A percentile compares a stretch with the other conserved stretches of the same genome.
Conservation (phyloP, 2,797 vertebrate species). For the Kryptolebias ocellatus region DNA sequence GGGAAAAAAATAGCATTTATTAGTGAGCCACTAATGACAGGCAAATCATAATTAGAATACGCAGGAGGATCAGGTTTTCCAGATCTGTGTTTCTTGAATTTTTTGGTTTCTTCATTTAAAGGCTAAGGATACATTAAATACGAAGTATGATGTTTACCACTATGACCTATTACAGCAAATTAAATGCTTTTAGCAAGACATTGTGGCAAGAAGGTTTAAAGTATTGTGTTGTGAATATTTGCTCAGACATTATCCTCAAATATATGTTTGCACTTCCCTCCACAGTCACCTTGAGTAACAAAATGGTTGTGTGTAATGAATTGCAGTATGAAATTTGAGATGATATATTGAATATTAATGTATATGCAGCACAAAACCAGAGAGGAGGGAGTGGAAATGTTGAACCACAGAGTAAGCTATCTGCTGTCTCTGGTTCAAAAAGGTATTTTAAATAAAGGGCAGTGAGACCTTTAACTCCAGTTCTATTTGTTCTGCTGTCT, state of each 20-base stretch:
- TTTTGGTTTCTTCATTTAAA: not conserved
- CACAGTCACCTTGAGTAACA: slow-evolving; percentile 63
- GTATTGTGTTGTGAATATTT: slow-evolving; percentile 36
- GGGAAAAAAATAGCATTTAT: slow-evolving; percentile 39
- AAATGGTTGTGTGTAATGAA: slow-evolving; percentile 51
- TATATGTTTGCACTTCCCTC: slow-evolving; percentile 33
- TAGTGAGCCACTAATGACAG: slow-evolving; percentile 48
- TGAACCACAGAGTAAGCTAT: slow-evolving; percentile 28
- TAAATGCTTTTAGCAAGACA: slow-evolving; percentile 27
- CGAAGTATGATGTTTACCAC: slow-evolving; percentile 36
- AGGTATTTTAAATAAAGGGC: slow-evolving; percentile 52
- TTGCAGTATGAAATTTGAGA: slow-evolving; percentile 52
- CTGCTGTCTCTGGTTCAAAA: slow-evolving; percentile 18
- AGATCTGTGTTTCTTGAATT: slow-evolving; percentile 9
- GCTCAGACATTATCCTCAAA: slow-evolving; percentile 33
- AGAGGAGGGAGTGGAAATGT: slow-evolving; percentile 17
- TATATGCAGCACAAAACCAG: slow-evolving; percentile 34
- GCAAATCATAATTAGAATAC: slow-evolving; percentile 34
- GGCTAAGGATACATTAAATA: slow-evolving; percentile 26
- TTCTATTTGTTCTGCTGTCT: slow-evolving; percentile 44
- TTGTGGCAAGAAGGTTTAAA: slow-evolving; percentile 29
- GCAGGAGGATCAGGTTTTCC: slow-evolving; percentile 8
- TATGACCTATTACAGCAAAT: slow-evolving; percentile 36
- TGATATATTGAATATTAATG: slow-evolving; percentile 73
- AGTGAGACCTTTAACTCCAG: slow-evolving; percentile 58